Conservation (phyloP, 2,888 invertebrate species). For the Lamellibrachia columna region DNA sequence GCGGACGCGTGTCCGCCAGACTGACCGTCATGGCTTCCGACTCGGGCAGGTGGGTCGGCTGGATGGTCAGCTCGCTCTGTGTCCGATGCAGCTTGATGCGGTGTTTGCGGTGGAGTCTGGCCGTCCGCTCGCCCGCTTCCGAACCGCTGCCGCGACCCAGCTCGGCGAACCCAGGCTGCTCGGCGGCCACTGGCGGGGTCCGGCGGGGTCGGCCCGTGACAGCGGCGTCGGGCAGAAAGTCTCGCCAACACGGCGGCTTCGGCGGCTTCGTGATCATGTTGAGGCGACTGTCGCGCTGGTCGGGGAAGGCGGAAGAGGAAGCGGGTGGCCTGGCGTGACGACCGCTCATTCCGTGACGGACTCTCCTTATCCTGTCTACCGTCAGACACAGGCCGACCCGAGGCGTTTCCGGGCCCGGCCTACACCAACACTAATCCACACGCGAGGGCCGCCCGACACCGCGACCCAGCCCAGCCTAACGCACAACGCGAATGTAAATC, state of each 20-base stretch:
- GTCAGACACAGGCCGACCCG: not conserved
- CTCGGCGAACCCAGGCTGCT: not conserved
- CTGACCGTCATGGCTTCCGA: constrained; percentile 49
- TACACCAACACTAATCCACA: not conserved
- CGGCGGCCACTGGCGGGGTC: not conserved
- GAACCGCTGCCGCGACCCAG: not conserved
- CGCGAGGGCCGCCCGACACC: not conserved
- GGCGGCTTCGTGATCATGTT: constrained; percentile 46
- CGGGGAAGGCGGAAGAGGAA: not conserved
- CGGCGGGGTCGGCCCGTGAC: not conserved
- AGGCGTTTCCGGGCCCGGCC: not conserved
- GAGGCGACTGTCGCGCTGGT: not conserved
- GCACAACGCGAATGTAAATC: not conserved
- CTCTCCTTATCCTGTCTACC: not conserved
- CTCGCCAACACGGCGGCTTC: constrained; percentile 58
- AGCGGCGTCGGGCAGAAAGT: constrained; percentile 44
- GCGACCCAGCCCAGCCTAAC: not conserved
- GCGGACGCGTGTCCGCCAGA: constrained; percentile 53
- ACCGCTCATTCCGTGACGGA: not conserved
- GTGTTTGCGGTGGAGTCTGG: constrained; percentile 13
- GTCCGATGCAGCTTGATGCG: constrained; percentile 50
- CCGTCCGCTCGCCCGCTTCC: not conserved
- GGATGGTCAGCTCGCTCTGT: constrained; percentile 54
- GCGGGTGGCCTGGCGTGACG: not conserved
- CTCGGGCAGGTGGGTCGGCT: constrained; percentile 54